Base-by-base conservation (phyloP, 2,888 invertebrate genomes). In the Hofmannophila pseudospretella region DNA sequence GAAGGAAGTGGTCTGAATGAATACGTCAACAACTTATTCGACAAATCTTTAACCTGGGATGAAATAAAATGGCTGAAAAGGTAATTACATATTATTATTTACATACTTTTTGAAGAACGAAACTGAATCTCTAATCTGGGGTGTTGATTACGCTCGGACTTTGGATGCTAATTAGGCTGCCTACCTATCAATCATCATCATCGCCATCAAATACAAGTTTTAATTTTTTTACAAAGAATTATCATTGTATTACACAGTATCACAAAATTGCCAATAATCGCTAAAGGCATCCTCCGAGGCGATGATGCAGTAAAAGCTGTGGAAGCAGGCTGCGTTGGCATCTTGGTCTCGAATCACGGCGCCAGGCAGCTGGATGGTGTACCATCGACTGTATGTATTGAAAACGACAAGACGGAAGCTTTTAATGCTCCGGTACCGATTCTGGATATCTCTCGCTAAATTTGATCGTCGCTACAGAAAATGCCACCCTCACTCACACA, bases 301-400 rank as follows among this genome's bases (percentile, higher is more conserved):
- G 95, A 96, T 63, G 98, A 98, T 78, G 97, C 98, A 0, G 55
- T 90, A 9, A 80, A 91, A 52, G 97, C 94, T 0, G 86, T 89
- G 0, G 85, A 94, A 49, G 84, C 90, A 35, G 96, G 96, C 3
- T 94, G 92, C 30, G 82, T 90, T 2, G 98, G 90, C 0, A 91
- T 98, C 37, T 86, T 96, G 42, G 97, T 98, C 2, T 98, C 97
- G 0, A 98, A 98, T 75, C 98, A 98, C 70, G 98, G 98, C 1
- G 98, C 93, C 0, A 88, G 97, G 42, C 98, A 98, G 78, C 77
- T 96, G 22, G 96, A 96, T 65, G 90, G 92, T n/a, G 92, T 93
- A 7, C 93, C 95, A 8, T 91, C 97, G 7, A 90, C 96, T 38
- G 95, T 95, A 85, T 69, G 65, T 54, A 20, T 26, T 16, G 16